Conservation (phyloP, 2,888 invertebrate genomes). For the Oscheius onirici region DNA sequence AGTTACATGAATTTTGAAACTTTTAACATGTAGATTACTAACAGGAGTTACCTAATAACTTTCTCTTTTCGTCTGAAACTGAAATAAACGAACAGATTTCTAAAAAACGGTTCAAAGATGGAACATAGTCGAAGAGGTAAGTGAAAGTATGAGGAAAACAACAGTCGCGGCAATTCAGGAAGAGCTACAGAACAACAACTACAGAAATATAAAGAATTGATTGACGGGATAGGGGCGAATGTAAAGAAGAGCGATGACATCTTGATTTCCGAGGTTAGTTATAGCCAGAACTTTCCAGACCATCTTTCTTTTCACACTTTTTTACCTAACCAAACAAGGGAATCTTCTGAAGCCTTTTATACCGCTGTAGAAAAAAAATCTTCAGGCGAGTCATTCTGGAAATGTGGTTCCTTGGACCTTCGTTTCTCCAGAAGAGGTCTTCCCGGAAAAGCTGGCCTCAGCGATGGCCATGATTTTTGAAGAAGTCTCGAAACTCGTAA, state of each 20-base stretch:
- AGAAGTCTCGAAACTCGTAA: slow-evolving; percentile 11
- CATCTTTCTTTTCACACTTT: not conserved
- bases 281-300: too few species aligned
- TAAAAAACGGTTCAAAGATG: not conserved
- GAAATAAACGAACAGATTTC: not conserved
- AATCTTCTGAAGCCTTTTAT: too few species aligned
- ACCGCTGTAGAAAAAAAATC: too few species aligned
- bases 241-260: not conserved
- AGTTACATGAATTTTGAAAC: not conserved
- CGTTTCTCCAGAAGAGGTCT: not conserved
- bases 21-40: not conserved
- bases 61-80: not conserved
- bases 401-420: slow-evolving; percentile 6
- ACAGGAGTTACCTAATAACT: not conserved
- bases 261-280: slow-evolving; percentile 19
- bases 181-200: slow-evolving; percentile 20
- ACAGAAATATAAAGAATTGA: slow-evolving; percentile 4
- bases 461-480: slow-evolving; percentile 17
- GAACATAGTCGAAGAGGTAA: slow-evolving; percentile 12
- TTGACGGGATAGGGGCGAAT: not conserved
- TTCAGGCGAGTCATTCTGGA: not conserved
- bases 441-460: slow-evolving; percentile 2
- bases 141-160: not conserved
- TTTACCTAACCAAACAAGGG: not conserved
- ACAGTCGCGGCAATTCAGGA: not conserved